These are phyloP conservation scores for Charaxes varanes DNA, from an alignment of 1,140 invertebrate genomes.

Conservation along the genomic window DNA sequence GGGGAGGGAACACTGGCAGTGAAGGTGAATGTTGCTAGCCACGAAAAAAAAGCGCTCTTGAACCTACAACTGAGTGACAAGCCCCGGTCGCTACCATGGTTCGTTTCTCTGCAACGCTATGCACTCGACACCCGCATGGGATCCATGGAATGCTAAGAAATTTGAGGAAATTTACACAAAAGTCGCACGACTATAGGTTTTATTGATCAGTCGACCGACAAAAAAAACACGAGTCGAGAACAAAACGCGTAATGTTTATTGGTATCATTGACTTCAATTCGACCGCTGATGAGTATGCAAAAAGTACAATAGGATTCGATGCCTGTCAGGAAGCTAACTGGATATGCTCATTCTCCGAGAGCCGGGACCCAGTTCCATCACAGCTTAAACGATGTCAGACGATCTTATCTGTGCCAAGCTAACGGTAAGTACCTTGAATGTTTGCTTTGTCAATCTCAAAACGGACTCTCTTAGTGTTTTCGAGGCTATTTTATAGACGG, in stretches of 20 bases:
- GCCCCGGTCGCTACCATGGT: too few relatives aligned
- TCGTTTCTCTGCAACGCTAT: too few relatives aligned
- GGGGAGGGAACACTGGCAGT: too few relatives aligned
- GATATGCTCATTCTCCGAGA: slow-evolving; percentile 10
- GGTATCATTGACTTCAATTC: slow-evolving; percentile 7
- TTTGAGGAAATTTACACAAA: neutral
- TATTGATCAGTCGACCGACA: neutral
- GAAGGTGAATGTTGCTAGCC: too few relatives aligned
- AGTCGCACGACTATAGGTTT: neutral
- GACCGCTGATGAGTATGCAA: neutral
- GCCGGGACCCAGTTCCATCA: slow-evolving; percentile 12
- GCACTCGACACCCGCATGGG: too few relatives aligned
- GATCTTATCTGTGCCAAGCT: slow-evolving; percentile 18
- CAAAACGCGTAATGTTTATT: slow-evolving; percentile 4
- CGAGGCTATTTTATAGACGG: neutral
- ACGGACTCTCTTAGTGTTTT: slow-evolving; percentile 3
- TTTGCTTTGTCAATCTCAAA: slow-evolving; percentile 18
- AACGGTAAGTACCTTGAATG: slow-evolving; percentile 16
- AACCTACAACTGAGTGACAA: too few relatives aligned
- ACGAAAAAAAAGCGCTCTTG: too few relatives aligned
- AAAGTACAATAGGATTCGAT: slow-evolving; percentile 3
- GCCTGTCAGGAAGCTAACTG: slow-evolving; percentile 14
- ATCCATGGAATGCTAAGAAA: too few relatives aligned
- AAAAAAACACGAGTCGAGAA: slow-evolving; percentile 1
- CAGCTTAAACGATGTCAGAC: slow-evolving; percentile 18